A percentile compares a stretch with the other conserved stretches of the same genome.
These are phyloP conservation scores for Nanorana parkeri DNA, from an alignment of 2,113 vertebrate species.

Conservation along the genomic window DNA sequence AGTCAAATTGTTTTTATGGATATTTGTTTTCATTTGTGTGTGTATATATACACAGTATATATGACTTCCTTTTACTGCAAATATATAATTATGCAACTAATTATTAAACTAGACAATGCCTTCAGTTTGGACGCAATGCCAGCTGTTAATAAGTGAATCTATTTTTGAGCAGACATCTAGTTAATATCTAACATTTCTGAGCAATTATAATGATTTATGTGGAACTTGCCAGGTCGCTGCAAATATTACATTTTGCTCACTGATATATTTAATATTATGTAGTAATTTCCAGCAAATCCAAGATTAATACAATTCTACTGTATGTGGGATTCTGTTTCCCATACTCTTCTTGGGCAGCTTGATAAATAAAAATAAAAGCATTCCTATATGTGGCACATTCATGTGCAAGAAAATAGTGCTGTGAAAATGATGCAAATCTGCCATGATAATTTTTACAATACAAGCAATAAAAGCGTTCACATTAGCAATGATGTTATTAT, in stretches of 20 bases:
- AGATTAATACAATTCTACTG: not conserved
- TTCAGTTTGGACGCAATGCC: not conserved
- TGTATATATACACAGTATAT: too few species aligned
- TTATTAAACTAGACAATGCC: too few species aligned
- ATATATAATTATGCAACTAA: too few species aligned
- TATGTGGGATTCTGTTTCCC: not conserved
- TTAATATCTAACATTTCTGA: not conserved
- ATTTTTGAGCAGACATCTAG: not conserved
- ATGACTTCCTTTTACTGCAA: too few species aligned
- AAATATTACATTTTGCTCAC: not conserved
- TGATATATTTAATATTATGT: conserved; percentile 1
- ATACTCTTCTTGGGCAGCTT: not conserved
- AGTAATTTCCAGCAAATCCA: not conserved
- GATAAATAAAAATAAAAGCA: not conserved
- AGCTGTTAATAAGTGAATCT: not conserved
- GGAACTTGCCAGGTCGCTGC: not conserved
- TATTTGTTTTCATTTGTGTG: too few species aligned
- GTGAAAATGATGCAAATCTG: not conserved
- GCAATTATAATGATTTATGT: not conserved
- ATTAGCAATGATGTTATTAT: not conserved
- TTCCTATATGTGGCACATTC: conserved; percentile 11
- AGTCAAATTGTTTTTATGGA: too few species aligned
- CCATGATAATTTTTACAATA: not conserved
- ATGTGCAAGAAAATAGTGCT: not conserved
- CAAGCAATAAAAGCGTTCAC: not conserved